Evolutionary conservation across 2,797 vertebrate species (phyloP).

Genomic region (Lerista edwardsae): DNA sequence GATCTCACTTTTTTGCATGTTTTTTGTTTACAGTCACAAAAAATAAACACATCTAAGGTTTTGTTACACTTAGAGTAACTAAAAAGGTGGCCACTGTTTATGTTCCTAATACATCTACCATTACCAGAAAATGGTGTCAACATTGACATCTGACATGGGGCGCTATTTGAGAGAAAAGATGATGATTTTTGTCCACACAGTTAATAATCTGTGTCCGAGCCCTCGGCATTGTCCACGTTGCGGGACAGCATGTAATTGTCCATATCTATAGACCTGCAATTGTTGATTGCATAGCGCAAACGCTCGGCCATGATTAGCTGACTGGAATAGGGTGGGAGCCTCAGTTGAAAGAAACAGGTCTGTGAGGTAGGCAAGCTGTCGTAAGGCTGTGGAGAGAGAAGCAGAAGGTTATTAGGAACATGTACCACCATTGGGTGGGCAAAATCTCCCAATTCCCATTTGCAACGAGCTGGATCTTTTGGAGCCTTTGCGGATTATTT

Average conservation of each 20-base stretch:
- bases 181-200: conserved; percentile 57
- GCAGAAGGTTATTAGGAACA: background rate
- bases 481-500: too few species aligned
- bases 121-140: conserved; percentile 75
- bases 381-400: conserved; percentile 75
- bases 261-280: conserved; percentile 87
- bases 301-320: conserved; percentile 85
- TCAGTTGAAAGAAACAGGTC: conserved; percentile 87
- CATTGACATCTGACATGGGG: conserved; percentile 59
- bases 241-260: conserved; percentile 88
- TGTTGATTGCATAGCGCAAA: conserved; percentile 87
- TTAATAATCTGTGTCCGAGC: conserved; percentile 87
- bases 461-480: background rate
- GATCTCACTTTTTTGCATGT: conserved; percentile 73
- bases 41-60: conserved; percentile 84
- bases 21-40: conserved; percentile 85
- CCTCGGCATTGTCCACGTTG: conserved; percentile 85
- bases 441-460: background rate
- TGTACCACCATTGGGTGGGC: too few species aligned
- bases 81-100: conserved; percentile 80
- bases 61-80: conserved; percentile 81
- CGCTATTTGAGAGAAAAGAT: conserved; percentile 53
- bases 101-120: conserved; percentile 78
- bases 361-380: conserved; percentile 90
- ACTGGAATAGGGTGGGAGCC: conserved; percentile 85